phyloP scores from a whole-genome alignment of 2,797 vertebrate genomes.

The Fistularia commersonii region DNA sequence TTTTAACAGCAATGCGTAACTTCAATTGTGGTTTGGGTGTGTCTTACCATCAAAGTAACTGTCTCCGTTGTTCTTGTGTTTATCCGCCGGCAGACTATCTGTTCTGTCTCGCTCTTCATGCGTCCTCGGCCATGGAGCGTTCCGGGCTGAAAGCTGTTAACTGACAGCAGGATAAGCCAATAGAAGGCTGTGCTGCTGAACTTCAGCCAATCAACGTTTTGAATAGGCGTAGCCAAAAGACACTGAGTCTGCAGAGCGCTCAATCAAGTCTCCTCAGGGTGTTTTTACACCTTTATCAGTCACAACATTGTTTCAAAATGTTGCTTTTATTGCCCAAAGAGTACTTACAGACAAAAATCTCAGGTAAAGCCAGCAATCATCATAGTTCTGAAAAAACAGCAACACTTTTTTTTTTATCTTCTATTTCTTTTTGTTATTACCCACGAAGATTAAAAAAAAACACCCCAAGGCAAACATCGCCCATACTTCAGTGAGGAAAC shows the following conservation, averaged over 20 bases:
- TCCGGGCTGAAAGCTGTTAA: slow-evolving; percentile 26
- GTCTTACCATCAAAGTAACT: slow-evolving; percentile 59
- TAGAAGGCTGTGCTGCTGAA: neutral
- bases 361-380: no score
- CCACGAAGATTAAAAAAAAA: slow-evolving; percentile 8
- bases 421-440: neutral
- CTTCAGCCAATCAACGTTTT: slow-evolving; percentile 41
- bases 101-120: slow-evolving; percentile 43
- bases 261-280: slow-evolving; percentile 15
- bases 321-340: neutral
- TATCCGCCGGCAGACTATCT: slow-evolving; percentile 20
- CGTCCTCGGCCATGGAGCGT: slow-evolving; percentile 22
- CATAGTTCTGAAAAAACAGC: neutral
- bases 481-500: no score
- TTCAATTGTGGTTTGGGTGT: neutral
- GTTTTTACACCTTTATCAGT: slow-evolving; percentile 2
- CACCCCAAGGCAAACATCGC: no score
- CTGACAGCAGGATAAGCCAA: slow-evolving; percentile 44
- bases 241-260: slow-evolving; percentile 5
- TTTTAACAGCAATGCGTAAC: no score
- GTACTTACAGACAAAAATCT: neutral
- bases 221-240: slow-evolving; percentile 15
- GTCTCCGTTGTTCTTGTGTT: slow-evolving; percentile 34
- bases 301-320: neutral
- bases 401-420: neutral